Percentiles rank a stretch among this genome's conserved stretches.
Evolutionary conservation across 2,888 invertebrate species (phyloP).

Genomic region (Onthophagus sagittarius): DNA sequence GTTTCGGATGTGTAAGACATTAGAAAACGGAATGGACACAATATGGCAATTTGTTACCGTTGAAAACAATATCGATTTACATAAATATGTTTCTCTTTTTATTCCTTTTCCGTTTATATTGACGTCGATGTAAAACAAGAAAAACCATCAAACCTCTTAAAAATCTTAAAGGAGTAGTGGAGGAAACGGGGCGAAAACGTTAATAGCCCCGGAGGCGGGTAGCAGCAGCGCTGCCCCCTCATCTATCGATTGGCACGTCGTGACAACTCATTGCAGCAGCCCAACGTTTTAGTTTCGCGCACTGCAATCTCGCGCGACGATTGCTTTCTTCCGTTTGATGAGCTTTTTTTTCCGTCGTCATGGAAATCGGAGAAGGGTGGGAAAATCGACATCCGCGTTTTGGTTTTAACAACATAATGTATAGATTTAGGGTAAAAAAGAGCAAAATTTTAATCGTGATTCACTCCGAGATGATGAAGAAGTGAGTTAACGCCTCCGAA

Average conservation of each 20-base stretch:
- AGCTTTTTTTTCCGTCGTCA: slow-evolving; percentile 26
- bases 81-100: neutral
- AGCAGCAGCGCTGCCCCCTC: slow-evolving; percentile 30
- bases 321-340: slow-evolving; percentile 38
- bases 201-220: neutral
- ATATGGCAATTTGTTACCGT: too few relatives aligned
- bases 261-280: slow-evolving; percentile 40
- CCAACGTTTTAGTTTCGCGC: slow-evolving; percentile 37
- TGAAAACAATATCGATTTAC: too few relatives aligned
- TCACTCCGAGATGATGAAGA: neutral
- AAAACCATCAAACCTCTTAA: neutral
- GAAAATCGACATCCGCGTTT: neutral
- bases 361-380: neutral
- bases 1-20: neutral
- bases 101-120: neutral
- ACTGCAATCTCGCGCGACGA: slow-evolving; percentile 35
- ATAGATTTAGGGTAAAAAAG: too few relatives aligned
- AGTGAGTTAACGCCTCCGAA: neutral
- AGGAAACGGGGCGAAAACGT: neutral
- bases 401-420: too few relatives aligned
- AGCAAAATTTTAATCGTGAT: neutral
- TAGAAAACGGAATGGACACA: too few relatives aligned
- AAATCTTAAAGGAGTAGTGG: neutral
- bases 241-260: slow-evolving; percentile 40
- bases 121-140: neutral